phyloP scores from a whole-genome alignment of 1,140 invertebrate species.

The Anoplophora glabripennis region DNA sequence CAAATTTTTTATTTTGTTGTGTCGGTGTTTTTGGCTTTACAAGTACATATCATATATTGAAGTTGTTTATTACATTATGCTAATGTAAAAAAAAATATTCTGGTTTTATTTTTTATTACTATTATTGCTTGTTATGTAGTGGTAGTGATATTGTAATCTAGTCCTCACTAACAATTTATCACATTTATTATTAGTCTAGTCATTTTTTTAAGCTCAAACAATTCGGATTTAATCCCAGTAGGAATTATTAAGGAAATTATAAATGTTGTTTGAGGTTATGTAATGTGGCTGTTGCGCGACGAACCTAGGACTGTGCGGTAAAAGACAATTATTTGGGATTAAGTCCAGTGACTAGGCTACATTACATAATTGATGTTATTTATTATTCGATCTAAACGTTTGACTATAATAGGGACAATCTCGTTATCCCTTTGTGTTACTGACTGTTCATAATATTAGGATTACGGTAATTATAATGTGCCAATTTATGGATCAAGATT shows the following conservation, averaged over 20 bases:
- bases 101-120: too few relatives aligned
- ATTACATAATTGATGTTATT: constrained; percentile 18
- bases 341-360: constrained; percentile 7
- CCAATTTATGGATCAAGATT: constrained; percentile 32
- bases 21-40: too few relatives aligned
- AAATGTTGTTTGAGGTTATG: too few relatives aligned
- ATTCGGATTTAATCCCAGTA: too few relatives aligned
- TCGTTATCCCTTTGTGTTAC: constrained; percentile 40
- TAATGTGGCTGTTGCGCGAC: too few relatives aligned
- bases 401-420: constrained; percentile 46
- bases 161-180: constrained; percentile 26
- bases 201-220: too few relatives aligned
- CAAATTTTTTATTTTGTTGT: too few relatives aligned
- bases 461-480: constrained; percentile 17
- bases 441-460: constrained; percentile 26
- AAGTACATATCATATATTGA: too few relatives aligned
- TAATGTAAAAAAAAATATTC: too few relatives aligned
- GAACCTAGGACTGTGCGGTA: too few relatives aligned
- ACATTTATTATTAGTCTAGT: constrained; percentile 20
- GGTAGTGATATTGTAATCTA: constrained; percentile 31
- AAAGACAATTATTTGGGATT: too few relatives aligned
- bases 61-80: not conserved
- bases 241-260: too few relatives aligned
- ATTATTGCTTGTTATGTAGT: constrained; percentile 32
- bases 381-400: constrained; percentile 29